phyloP scores from a whole-genome alignment of 2,113 vertebrate species.

The Tenrec ecaudatus region DNA sequence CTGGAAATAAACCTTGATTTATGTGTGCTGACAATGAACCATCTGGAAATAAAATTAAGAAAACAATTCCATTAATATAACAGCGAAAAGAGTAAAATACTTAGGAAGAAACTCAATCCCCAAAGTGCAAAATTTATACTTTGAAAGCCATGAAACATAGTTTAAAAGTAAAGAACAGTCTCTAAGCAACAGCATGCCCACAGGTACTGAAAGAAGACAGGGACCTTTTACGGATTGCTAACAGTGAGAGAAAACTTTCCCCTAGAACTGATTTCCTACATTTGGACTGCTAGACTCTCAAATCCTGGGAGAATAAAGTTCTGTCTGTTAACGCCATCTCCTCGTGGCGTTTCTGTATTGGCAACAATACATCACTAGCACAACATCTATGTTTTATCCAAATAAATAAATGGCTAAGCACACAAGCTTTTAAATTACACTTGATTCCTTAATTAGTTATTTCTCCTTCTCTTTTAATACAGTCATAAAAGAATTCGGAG shows the following conservation, averaged over 20 bases:
- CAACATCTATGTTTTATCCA: constrained; percentile 14
- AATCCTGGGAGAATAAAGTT: no score
- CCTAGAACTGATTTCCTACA: no score
- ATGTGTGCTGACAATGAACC: not conserved
- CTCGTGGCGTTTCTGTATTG: no score
- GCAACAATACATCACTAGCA: no score
- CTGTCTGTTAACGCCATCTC: no score
- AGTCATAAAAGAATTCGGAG: constrained; percentile 19
- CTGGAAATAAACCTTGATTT: not conserved
- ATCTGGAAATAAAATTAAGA: not conserved
- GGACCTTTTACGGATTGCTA: no score
- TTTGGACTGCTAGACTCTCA: no score
- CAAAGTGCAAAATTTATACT: not conserved
- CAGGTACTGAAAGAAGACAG: no score
- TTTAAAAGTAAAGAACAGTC: no score
- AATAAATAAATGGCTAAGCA: constrained; percentile 16
- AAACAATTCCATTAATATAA: not conserved
- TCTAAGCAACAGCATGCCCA: no score
- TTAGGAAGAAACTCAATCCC: not conserved
- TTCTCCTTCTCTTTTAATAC: not conserved
- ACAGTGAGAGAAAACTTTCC: no score
- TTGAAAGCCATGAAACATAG: not conserved
- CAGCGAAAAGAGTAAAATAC: not conserved
- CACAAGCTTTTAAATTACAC: constrained; percentile 12
- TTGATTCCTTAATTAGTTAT: constrained; percentile 34